A percentile compares a stretch with the other conserved stretches of the same genome.
phyloP scores from a whole-genome alignment of 2,888 invertebrate species.

The Zygothrica quintamaculata region DNA sequence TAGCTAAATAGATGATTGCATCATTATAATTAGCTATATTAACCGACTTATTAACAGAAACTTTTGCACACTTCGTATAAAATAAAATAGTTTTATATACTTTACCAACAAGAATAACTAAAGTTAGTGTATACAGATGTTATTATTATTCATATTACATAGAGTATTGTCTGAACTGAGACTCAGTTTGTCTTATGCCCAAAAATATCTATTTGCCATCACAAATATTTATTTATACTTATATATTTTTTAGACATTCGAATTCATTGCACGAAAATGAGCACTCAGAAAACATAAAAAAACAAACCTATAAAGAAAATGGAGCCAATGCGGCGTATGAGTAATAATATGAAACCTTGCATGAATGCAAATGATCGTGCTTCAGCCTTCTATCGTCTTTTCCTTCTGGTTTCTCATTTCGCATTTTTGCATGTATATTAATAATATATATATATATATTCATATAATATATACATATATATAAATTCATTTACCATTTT shows the following conservation, averaged over 20 bases:
- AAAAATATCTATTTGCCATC: no score
- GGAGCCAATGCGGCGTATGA: conserved; percentile 41
- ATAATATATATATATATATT: conserved; percentile 16
- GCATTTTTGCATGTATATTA: conserved; percentile 62
- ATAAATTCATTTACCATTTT: conserved; percentile 47
- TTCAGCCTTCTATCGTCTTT: not conserved
- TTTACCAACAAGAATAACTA: no score
- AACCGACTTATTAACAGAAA: no score
- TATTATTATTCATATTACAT: no score
- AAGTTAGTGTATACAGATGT: no score
- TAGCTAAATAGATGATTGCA: no score
- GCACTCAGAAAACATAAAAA: conserved; percentile 14
- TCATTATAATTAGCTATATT: no score
- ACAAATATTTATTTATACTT: conserved; percentile 1
- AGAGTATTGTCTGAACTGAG: no score
- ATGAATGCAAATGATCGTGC: conserved; percentile 29
- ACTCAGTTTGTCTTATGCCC: no score
- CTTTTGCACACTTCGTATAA: no score
- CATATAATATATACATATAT: conserved; percentile 25
- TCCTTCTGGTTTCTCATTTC: not conserved
- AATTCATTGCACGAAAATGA: conserved; percentile 51
- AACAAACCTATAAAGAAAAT: conserved; percentile 16
- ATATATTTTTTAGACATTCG: conserved; percentile 8
- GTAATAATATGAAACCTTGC: conserved; percentile 25
- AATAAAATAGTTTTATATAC: no score